phyloP scores from a whole-genome alignment of 2,797 vertebrate genomes.

The Poecilia wingei region DNA sequence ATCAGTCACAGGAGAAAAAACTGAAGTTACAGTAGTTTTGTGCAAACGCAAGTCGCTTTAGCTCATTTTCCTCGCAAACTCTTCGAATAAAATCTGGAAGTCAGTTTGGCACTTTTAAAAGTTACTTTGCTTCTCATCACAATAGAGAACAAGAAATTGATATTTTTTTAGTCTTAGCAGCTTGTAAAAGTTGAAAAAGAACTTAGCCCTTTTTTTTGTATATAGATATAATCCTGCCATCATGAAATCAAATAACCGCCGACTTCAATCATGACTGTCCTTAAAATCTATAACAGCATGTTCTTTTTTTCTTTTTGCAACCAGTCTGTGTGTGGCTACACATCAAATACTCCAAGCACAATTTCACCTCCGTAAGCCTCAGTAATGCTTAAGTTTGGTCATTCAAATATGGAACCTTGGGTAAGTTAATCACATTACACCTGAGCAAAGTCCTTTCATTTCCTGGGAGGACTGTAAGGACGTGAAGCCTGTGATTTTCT shows the following conservation, averaged over 20 bases:
- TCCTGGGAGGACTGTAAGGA: slow-evolving; percentile 28
- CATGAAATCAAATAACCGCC: slow-evolving; percentile 48
- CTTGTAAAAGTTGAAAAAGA: slow-evolving; percentile 37
- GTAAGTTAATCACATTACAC: slow-evolving; percentile 36
- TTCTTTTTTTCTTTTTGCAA: slow-evolving; percentile 26
- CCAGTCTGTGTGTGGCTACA: neutral
- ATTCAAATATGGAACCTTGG: slow-evolving; percentile 48
- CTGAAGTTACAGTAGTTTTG: slow-evolving; percentile 97
- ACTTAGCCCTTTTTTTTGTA: slow-evolving; percentile 45
- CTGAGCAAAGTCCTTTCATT: slow-evolving; percentile 42
- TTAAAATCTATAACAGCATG: slow-evolving; percentile 15
- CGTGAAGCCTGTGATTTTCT: slow-evolving; percentile 34
- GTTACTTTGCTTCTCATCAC: slow-evolving; percentile 58
- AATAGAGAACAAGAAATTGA: slow-evolving; percentile 21
- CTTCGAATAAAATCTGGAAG: slow-evolving; percentile 64
- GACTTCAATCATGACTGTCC: slow-evolving; percentile 25
- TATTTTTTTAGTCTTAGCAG: slow-evolving; percentile 33
- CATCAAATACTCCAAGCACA: slow-evolving; percentile 42
- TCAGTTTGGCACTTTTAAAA: slow-evolving; percentile 89
- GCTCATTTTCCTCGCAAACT: slow-evolving; percentile 53
- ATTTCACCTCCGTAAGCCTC: slow-evolving; percentile 46
- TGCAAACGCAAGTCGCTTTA: slow-evolving; percentile 81
- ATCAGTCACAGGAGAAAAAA: slow-evolving; percentile 93
- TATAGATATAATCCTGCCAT: slow-evolving; percentile 50
- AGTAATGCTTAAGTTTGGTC: neutral